Percentiles rank a stretch among this genome's conserved stretches.
These are phyloP conservation scores for Pteropus rufus DNA, from an alignment of 2,797 vertebrate genomes.

Conservation along the genomic window DNA sequence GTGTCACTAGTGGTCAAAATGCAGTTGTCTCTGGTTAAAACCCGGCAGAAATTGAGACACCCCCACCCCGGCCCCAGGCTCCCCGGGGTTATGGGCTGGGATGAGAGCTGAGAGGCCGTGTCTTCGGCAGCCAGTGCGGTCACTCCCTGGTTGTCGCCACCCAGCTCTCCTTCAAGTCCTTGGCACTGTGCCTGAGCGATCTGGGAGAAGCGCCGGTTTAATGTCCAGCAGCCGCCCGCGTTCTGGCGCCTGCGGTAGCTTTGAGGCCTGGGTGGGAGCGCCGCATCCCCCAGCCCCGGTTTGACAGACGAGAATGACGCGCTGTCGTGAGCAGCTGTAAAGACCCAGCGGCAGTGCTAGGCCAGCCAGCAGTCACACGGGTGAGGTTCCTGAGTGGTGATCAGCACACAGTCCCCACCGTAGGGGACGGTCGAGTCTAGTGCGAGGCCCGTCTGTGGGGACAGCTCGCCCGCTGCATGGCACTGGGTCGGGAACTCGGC, in stretches of 20 bases:
- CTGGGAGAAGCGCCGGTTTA: not conserved
- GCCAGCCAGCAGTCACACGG: not conserved
- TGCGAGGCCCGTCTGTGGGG: not conserved
- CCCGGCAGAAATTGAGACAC: not conserved
- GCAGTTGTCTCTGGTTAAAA: not conserved
- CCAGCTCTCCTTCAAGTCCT: not conserved
- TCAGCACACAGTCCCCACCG: not conserved
- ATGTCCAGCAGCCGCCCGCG: accelerated
- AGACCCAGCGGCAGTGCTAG: no score
- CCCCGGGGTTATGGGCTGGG: not conserved
- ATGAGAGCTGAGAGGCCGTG: not conserved
- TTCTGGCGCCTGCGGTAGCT: not conserved
- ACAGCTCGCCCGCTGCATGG: not conserved
- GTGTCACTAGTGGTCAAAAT: not conserved
- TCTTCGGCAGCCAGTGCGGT: not conserved
- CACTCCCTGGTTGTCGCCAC: not conserved
- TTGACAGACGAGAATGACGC: not conserved
- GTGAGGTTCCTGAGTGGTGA: not conserved
- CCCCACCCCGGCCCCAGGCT: not conserved
- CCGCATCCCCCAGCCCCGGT: not conserved
- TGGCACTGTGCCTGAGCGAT: not conserved
- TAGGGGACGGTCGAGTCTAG: accelerated
- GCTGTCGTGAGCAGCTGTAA: no score
- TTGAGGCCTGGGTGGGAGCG: not conserved
- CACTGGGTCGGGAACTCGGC: accelerated